These are phyloP conservation scores for Pseudobourletiella spinata DNA, from an alignment of 1,140 invertebrate species.

Conservation along the genomic window DNA sequence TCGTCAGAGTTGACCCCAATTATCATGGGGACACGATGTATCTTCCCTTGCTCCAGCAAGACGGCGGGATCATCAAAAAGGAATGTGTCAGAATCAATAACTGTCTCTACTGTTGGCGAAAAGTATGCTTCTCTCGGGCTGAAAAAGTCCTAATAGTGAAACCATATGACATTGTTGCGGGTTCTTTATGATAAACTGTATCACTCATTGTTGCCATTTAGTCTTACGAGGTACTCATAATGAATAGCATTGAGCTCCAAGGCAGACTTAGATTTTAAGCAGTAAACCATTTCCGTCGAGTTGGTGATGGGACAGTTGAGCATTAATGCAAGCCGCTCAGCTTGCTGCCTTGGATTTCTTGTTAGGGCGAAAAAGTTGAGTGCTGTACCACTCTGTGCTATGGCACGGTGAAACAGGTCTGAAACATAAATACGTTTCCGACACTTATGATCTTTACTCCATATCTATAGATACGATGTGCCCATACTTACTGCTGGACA, in stretches of 20 bases:
- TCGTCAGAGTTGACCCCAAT: slow-evolving; percentile 20
- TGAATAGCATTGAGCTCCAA: slow-evolving; percentile 5
- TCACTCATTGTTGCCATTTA: too few relatives aligned
- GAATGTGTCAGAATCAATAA: slow-evolving; percentile 21
- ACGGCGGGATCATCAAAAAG: slow-evolving; percentile 16
- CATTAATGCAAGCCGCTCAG: slow-evolving; percentile 49
- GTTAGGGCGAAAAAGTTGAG: slow-evolving; percentile 66
- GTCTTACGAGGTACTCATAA: slow-evolving; percentile 7
- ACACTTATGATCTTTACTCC: not conserved
- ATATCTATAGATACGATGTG: not conserved
- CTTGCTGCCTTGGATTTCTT: slow-evolving; percentile 50
- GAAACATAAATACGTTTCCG: not conserved
- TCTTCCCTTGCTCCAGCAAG: slow-evolving; percentile 7
- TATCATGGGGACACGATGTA: slow-evolving; percentile 16
- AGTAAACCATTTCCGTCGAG: slow-evolving; percentile 43
- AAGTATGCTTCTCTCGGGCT: slow-evolving; percentile 10
- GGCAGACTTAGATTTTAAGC: slow-evolving; percentile 37
- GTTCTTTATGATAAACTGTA: too few relatives aligned
- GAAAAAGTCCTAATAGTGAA: slow-evolving; percentile 21
- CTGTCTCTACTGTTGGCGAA: slow-evolving; percentile 21
- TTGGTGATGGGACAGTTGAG: slow-evolving; percentile 49
- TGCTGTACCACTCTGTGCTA: slow-evolving; percentile 45
- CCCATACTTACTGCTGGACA: not conserved
- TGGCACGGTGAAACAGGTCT: slow-evolving; percentile 27
- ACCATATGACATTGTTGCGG: too few relatives aligned